Conservation (phyloP, 1,140 invertebrate genomes). For the Hypsibius dujardini region DNA sequence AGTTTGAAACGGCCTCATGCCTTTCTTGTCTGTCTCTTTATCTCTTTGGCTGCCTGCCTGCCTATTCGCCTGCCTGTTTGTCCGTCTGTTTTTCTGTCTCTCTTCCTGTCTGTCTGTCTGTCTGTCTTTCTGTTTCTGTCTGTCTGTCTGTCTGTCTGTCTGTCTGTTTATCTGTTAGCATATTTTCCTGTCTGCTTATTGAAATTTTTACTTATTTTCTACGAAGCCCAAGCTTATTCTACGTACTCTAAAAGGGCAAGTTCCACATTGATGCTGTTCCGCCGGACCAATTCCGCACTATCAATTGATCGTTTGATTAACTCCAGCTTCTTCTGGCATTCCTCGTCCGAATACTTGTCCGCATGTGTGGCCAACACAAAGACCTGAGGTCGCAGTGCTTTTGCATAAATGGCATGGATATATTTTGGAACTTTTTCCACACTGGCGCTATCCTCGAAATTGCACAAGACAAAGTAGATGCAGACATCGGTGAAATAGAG, state of each 20-base stretch:
- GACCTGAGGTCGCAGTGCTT: conserved; percentile 5
- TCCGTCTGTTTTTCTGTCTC: no score
- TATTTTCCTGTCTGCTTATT: no score
- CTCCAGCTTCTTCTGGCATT: neutral
- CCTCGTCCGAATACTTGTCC: neutral
- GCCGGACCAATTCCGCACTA: conserved; percentile 6
- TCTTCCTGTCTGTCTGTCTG: no score
- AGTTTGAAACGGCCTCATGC: no score
- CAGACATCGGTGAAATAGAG: conserved; percentile 4
- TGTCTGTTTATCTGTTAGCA: no score
- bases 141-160: no score
- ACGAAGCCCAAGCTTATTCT: neutral
- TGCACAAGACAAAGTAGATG: neutral
- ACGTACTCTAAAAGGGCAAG: conserved; percentile 2
- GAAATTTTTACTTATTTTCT: no score
- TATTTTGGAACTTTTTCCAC: conserved; percentile 5
- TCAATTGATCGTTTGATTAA: conserved; percentile 11
- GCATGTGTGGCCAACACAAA: neutral
- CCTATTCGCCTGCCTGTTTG: no score
- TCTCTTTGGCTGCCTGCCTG: no score
- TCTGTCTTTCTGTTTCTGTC: no score
- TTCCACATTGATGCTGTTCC: conserved; percentile 10
- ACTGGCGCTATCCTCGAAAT: neutral
- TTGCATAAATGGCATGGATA: neutral
- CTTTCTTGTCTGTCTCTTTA: no score